Conservation (phyloP, 2,888 invertebrate species). For the Melipona beecheii region DNA sequence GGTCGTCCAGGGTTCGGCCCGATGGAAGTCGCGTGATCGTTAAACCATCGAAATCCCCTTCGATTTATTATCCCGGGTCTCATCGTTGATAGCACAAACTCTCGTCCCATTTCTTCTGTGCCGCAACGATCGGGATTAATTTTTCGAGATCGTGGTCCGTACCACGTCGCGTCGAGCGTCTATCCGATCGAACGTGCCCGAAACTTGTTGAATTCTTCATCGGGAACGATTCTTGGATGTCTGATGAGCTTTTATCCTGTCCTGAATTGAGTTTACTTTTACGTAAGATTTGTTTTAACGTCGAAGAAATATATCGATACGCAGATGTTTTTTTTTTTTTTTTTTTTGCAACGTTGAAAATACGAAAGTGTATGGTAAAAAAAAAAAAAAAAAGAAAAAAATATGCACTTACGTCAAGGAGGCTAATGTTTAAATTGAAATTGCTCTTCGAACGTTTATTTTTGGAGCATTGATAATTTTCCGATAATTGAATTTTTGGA, state of each 20-base stretch:
- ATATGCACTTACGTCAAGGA: neutral
- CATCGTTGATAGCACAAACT: conserved; percentile 55
- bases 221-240: neutral
- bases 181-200: conserved; percentile 5
- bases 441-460: no score
- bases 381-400: neutral
- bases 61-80: conserved; percentile 66
- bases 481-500: no score
- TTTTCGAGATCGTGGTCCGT: conserved; percentile 23
- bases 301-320: neutral
- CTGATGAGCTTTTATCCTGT: neutral
- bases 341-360: neutral
- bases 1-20: conserved; percentile 35
- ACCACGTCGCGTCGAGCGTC: neutral
- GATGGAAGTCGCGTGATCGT: conserved; percentile 64
- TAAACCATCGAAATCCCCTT: conserved; percentile 63
- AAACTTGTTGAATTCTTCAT: conserved; percentile 23
- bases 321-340: no score
- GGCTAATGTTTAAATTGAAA: no score
- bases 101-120: conserved; percentile 19
- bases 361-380: neutral
- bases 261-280: neutral
- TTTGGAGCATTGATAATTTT: no score
- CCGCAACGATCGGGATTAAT: conserved; percentile 37
- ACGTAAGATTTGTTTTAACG: neutral